These are phyloP conservation scores for Cromileptes altivelis DNA, from an alignment of 2,113 vertebrate genomes.

Conservation along the genomic window DNA sequence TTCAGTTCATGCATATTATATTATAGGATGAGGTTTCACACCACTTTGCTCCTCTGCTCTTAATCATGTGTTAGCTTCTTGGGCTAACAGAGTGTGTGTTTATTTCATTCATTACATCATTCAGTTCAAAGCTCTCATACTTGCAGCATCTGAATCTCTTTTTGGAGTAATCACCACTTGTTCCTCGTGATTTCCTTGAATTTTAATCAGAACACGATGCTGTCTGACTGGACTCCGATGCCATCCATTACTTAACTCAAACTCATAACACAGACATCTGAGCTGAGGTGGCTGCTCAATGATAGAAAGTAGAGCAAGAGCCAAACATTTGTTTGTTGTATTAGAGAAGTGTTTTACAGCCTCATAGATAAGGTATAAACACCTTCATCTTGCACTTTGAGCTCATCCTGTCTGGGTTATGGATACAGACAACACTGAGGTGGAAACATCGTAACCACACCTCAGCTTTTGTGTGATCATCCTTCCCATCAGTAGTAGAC, in stretches of 20 bases:
- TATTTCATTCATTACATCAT: no score
- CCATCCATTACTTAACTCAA: conserved; percentile 1
- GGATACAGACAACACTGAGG: not conserved
- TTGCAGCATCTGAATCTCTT: not conserved
- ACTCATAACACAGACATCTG: conserved; percentile 6
- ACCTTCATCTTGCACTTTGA: not conserved
- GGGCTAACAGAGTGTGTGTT: not conserved
- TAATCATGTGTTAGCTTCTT: no score
- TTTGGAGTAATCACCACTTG: conserved; percentile 9
- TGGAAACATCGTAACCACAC: conserved; percentile 39
- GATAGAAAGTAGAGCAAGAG: not conserved
- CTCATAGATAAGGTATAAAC: not conserved
- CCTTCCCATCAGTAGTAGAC: conserved; percentile 43
- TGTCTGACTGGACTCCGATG: conserved; percentile 34
- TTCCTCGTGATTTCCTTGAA: conserved; percentile 20
- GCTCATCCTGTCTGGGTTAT: not conserved
- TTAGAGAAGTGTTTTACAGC: not conserved
- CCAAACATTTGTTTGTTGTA: not conserved
- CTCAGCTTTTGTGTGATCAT: conserved; percentile 44
- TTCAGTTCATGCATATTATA: no score
- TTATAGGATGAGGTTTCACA: no score
- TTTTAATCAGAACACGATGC: conserved; percentile 49
- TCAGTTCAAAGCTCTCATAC: not conserved
- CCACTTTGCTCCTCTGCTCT: no score
- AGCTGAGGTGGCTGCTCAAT: not conserved